Base-by-base conservation (phyloP, 2,113 vertebrate species). In the Fregetta grallaria region DNA sequence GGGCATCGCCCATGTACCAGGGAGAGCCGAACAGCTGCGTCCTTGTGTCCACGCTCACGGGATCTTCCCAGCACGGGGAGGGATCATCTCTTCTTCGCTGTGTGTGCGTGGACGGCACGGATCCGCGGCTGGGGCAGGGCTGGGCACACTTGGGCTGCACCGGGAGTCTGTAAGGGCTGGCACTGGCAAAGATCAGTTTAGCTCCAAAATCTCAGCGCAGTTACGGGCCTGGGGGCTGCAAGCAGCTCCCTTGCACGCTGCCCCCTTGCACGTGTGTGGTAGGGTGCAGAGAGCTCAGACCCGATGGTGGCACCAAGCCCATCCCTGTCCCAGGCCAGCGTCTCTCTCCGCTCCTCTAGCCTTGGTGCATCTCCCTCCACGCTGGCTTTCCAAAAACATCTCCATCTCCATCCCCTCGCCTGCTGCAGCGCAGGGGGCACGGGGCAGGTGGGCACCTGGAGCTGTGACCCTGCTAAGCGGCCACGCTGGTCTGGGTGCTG, bases 91-190 rank as follows among this genome's bases (percentile, higher is more conserved):
- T 36, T 53, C 52, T 71, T 47, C 1, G 2, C 55, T 86, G 40
- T 0, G 1, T 27, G 42, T 2, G 6, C 4, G 2, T 27, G 34
- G 67, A 73, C 34, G 66, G 56, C 36, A 25, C 6, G 2, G 52
- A 18, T 79, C n/a, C 11, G 0, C 1, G 2, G 5, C 6, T 62
- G 52, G 49, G 22, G 44, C 72, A 63, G 58, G 32, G 44, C 34
- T 65, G 66, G 38, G 12, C 14, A 19, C 1, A 1, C 38, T 61
- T 52, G 59, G 34, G 40, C 50, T 0, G 0, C 70, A 45, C 40
- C 8, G 3, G 40, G 52, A 91, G 38, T 47, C 45, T 67, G 52
- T 3, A 53, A 27, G 27, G 38, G 58, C 75, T 76, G 36, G 17
- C 21, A 17, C 18, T 30, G 40, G 7, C 11, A 8, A 7, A 74